A percentile compares a stretch with the other conserved stretches of the same genome.
Conservation (phyloP, 2,888 invertebrate genomes). For the Alloscopus bannaensis region DNA sequence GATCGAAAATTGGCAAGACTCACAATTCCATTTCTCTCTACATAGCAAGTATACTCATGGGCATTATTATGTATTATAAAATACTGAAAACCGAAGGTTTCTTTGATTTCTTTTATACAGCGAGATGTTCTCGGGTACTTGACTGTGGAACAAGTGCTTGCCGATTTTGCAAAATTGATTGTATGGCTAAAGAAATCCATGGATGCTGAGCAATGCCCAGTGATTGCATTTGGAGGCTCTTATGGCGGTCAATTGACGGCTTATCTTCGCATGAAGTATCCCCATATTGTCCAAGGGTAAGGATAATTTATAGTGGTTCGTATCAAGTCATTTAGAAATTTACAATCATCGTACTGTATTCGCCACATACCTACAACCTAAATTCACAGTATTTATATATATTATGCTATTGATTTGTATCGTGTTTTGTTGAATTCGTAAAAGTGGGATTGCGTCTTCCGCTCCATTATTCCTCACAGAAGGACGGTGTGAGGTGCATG, state of each 20-base stretch:
- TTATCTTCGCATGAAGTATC: constrained; percentile 97
- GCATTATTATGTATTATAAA: background rate
- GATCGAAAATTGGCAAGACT: background rate
- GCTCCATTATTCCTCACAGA: constrained; percentile 89
- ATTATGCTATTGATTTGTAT: too few relatives aligned
- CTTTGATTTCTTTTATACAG: constrained; percentile 5
- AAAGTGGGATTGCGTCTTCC: constrained; percentile 91
- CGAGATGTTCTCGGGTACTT: constrained; percentile 82
- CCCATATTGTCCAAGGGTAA: constrained; percentile 87
- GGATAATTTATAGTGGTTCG: constrained; percentile 37
- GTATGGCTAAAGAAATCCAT: constrained; percentile 79
- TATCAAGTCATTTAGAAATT: background rate
- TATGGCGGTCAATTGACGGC: constrained; percentile 98
- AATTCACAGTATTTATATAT: too few relatives aligned
- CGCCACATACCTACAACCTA: background rate
- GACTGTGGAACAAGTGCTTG: constrained; percentile 92
- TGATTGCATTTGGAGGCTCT: constrained; percentile 90
- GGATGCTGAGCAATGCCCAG: constrained; percentile 79
- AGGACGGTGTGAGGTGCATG: constrained; percentile 86
- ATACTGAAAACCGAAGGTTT: background rate
- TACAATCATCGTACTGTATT: background rate
- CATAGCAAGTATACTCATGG: background rate
- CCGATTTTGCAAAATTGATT: constrained; percentile 91
- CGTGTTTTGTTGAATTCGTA: too few relatives aligned
- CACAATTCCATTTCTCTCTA: background rate